These are phyloP conservation scores for Ardeotis arabs DNA, from an alignment of 2,113 vertebrate genomes.

Conservation along the genomic window DNA sequence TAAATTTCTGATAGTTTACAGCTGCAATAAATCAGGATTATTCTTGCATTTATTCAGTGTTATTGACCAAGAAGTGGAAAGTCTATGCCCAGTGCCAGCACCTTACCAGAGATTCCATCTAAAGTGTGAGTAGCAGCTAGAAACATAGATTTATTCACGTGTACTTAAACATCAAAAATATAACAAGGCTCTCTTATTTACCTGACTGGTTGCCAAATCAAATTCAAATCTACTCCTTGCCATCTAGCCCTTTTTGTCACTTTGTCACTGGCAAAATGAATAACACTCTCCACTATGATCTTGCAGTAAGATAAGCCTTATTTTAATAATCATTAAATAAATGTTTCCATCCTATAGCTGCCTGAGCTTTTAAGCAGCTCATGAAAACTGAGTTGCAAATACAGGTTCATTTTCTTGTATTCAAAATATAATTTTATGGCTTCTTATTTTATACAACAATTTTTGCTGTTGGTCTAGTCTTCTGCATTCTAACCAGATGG, in stretches of 20 bases:
- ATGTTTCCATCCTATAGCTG: not conserved
- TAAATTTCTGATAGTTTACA: not conserved
- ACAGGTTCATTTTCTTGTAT: not conserved
- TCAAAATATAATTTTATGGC: not conserved
- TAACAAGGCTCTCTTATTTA: not conserved
- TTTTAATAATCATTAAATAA: not conserved
- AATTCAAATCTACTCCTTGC: not conserved
- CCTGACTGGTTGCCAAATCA: not conserved
- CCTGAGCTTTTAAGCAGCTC: not conserved
- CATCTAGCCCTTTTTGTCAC: not conserved
- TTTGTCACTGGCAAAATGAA: not conserved
- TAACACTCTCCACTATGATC: not conserved
- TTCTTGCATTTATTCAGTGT: not conserved
- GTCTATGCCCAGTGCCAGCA: not conserved
- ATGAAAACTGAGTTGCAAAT: not conserved
- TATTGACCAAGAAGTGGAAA: not conserved
- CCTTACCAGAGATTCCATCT: not conserved
- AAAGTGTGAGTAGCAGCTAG: not conserved
- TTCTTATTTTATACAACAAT: not conserved
- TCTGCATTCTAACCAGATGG: not conserved
- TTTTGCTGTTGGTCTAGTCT: not conserved
- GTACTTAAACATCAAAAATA: not conserved
- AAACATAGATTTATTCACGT: not conserved
- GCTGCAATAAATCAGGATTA: not conserved
- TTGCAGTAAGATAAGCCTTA: not conserved